Base-by-base conservation (phyloP, 37 sponge, comb jelly and placozoan genomes). In the Aplysina aerophoba region DNA sequence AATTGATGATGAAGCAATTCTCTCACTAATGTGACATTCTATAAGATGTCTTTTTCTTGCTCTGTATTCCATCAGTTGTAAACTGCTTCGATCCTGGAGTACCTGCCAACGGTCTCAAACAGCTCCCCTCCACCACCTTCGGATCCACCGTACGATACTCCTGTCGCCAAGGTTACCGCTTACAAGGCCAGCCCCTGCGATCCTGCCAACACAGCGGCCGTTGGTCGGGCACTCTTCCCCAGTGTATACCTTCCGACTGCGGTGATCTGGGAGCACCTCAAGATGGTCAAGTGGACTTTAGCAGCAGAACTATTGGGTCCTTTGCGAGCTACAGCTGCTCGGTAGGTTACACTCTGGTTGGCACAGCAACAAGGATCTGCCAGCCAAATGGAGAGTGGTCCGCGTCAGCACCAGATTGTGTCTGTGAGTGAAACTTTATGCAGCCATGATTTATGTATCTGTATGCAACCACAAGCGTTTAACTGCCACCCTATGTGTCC, bases 171-270 rank as follows among this genome's bases (percentile, higher is more conserved):
- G 92, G 89, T 1, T 85, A 38, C 80, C 35, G 33, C 19, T 75
- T 88, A 41, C 27, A 56, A 39, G 93, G 93, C 59, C 38, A 74
- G 22, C 28, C 28, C 40, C 4, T 44, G 25, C 28, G 90, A 63
- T 56, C 60, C 6, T 93, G 93, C 74, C 85, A 85, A 37, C 78
- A 81, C 40, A 72, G n/a, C 79, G 85, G 87, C 57, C 27, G 61
- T 12, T 93, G 93, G 93, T 89, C 93, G 25, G 88, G 86, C 35
- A 25, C 39, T 13, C 81, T 67, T 0, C 84, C 88, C 40, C 54
- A 19, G 44, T 75, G 78, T 75, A 15, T 75, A 22, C 78, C 78
- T 34, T 37, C 74, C 20, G 59, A 68, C 28, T 90, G 91, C 53
- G 65, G 65, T 22, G 35, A 25, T 0, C 84, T 81, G 35, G 62